Percentiles rank a stretch among this genome's conserved stretches.
phyloP scores from a whole-genome alignment of 1,140 invertebrate species.

The Pseudomyrmex concolor region DNA sequence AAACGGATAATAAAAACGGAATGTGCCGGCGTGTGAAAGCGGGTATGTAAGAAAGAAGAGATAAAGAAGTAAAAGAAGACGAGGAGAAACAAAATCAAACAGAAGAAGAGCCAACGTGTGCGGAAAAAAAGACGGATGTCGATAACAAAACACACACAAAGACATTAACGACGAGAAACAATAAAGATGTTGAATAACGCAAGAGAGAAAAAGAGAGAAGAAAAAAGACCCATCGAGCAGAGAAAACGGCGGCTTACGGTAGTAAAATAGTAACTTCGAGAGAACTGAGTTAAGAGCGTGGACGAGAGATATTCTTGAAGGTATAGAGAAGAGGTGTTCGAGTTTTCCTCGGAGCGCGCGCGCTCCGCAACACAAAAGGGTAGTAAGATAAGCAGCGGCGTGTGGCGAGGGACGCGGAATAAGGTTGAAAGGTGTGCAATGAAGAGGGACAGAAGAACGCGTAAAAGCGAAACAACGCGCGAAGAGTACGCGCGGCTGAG shows the following conservation, averaged over 20 bases:
- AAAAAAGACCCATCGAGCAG: not conserved
- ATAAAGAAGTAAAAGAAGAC: not conserved
- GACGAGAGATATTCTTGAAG: constrained; percentile 26
- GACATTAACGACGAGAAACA: constrained; percentile 38
- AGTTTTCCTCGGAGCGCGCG: constrained; percentile 19
- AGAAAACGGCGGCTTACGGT: constrained; percentile 7
- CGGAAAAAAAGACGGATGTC: constrained; percentile 22
- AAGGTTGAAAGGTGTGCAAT: constrained; percentile 34
- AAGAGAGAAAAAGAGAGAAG: not conserved
- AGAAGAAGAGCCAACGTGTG: constrained; percentile 16
- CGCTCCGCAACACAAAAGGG: constrained; percentile 5
- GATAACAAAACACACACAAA: constrained; percentile 32
- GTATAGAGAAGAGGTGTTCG: constrained; percentile 36
- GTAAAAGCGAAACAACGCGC: constrained; percentile 46
- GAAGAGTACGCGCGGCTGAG: not conserved
- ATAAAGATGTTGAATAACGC: not conserved
- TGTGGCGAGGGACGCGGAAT: constrained; percentile 7
- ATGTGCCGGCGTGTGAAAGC: constrained; percentile 18
- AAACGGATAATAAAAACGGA: constrained; percentile 24
- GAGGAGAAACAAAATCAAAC: constrained; percentile 12
- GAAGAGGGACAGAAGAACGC: not conserved
- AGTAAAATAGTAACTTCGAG: constrained; percentile 49
- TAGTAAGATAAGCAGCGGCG: constrained; percentile 44
- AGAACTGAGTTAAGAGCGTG: constrained; percentile 37
- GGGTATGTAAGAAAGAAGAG: constrained; percentile 8